Evolutionary conservation across 2,113 vertebrate genomes (phyloP).

Genomic region (Himantopus leucocephalus): DNA sequence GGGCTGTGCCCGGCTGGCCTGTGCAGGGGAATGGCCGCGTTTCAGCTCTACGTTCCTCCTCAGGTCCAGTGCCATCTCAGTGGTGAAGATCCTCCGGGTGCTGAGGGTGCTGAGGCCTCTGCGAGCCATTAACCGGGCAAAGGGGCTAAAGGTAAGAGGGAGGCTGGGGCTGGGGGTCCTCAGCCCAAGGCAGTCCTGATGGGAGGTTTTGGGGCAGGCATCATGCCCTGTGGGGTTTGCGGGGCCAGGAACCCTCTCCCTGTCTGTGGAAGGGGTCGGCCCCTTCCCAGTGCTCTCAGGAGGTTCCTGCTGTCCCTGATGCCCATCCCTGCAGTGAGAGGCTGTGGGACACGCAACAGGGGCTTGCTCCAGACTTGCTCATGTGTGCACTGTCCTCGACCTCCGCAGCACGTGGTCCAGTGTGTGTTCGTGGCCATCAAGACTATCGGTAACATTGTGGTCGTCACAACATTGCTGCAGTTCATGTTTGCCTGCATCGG

Average conservation of each 20-base stretch:
- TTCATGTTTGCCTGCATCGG: slow-evolving; percentile 98
- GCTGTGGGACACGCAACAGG: neutral
- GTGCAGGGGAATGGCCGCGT: neutral
- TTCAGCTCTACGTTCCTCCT: neutral
- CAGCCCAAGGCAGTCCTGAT: accelerated
- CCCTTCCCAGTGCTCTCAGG: neutral
- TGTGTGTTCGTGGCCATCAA: slow-evolving; percentile 97
- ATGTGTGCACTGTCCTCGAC: neutral
- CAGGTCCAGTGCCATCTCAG: slow-evolving; percentile 96
- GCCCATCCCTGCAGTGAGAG: neutral
- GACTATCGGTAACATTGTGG: slow-evolving; percentile 96
- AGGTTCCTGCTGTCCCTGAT: neutral
- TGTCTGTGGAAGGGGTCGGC: neutral
- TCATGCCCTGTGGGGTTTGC: neutral
- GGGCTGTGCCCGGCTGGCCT: neutral
- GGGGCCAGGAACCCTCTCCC: neutral
- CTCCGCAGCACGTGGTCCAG: slow-evolving; percentile 93
- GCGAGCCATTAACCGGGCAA: slow-evolving; percentile 94
- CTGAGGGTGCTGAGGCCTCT: slow-evolving; percentile 94
- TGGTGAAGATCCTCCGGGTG: slow-evolving; percentile 97
- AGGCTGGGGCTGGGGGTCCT: neutral
- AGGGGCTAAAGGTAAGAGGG: slow-evolving; percentile 90
- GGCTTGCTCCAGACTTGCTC: neutral
- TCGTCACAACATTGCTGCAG: slow-evolving; percentile 92
- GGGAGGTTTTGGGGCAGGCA: neutral